These are phyloP conservation scores for Melanotus villosus DNA, from an alignment of 2,888 invertebrate genomes.

Conservation along the genomic window DNA sequence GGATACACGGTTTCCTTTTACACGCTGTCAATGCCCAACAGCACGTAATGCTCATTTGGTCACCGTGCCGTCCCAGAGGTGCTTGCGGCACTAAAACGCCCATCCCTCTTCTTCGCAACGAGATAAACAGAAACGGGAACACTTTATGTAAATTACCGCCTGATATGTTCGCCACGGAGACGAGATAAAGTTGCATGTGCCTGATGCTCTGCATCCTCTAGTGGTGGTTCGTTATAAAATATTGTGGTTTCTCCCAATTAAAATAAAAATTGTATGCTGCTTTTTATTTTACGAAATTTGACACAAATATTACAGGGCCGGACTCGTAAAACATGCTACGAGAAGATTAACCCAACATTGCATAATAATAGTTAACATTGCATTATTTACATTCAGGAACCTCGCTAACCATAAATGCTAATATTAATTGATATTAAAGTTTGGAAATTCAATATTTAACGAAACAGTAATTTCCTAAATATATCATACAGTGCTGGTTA, in stretches of 20 bases:
- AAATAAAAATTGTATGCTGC: neutral
- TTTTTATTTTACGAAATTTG: neutral
- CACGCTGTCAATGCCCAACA: constrained; percentile 62
- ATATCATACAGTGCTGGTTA: too few relatives aligned
- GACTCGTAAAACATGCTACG: too few relatives aligned
- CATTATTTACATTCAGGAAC: too few relatives aligned
- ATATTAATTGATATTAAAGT: too few relatives aligned
- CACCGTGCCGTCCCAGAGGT: constrained; percentile 53
- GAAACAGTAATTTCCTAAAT: too few relatives aligned
- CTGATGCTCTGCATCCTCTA: neutral
- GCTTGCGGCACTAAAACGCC: constrained; percentile 39
- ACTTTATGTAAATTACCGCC: constrained; percentile 29
- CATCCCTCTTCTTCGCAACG: constrained; percentile 17
- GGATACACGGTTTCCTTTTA: constrained; percentile 63
- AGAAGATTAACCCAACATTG: too few relatives aligned
- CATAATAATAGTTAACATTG: too few relatives aligned
- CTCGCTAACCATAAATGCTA: too few relatives aligned
- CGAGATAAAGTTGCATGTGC: constrained; percentile 44
- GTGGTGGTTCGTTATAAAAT: constrained; percentile 1
- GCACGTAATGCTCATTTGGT: constrained; percentile 63
- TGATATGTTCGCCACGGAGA: constrained; percentile 23
- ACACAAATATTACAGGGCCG: too few relatives aligned
- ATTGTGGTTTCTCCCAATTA: neutral
- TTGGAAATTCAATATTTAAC: too few relatives aligned
- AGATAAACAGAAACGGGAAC: constrained; percentile 20